Percentiles rank a stretch among this genome's conserved stretches.
phyloP scores from a whole-genome alignment of 1,140 invertebrate species.

The Lepidotrigona ventralis region DNA sequence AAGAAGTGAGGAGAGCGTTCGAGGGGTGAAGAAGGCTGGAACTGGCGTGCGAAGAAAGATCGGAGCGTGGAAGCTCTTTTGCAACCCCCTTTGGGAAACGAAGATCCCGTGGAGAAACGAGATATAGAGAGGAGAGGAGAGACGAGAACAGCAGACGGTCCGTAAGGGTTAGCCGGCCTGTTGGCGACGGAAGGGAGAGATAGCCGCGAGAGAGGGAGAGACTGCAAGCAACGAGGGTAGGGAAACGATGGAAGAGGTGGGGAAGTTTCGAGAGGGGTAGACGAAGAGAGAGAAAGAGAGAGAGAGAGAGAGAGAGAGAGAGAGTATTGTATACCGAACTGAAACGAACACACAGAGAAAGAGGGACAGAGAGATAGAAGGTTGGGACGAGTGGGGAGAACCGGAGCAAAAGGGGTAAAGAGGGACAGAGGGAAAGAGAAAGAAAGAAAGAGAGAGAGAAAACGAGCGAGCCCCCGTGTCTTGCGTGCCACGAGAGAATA shows the following conservation, averaged over 20 bases:
- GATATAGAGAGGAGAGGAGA: neutral
- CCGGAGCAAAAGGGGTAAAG: neutral
- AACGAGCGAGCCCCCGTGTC: slow-evolving; percentile 17
- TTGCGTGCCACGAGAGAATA: slow-evolving; percentile 47
- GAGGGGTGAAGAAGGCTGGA: neutral
- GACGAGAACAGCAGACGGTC: neutral
- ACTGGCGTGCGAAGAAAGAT: too few relatives aligned
- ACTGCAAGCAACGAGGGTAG: slow-evolving; percentile 1
- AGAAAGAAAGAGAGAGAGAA: slow-evolving; percentile 14
- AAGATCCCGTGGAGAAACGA: neutral
- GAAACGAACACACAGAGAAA: slow-evolving; percentile 4
- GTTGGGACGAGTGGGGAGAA: neutral
- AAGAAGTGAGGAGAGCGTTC: too few relatives aligned
- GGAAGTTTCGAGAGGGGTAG: neutral
- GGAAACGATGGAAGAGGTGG: neutral
- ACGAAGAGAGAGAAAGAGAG: neutral
- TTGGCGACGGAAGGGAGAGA: slow-evolving; percentile 15
- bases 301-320: neutral
- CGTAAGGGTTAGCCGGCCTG: slow-evolving; percentile 25
- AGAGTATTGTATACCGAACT: neutral
- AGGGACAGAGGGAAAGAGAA: neutral
- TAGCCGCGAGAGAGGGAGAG: slow-evolving; percentile 34
- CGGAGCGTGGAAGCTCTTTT: too few relatives aligned
- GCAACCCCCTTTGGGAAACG: neutral
- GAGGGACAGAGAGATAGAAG: slow-evolving; percentile 4